Percentiles rank a stretch among this genome's conserved stretches.
Evolutionary conservation across 1,140 invertebrate species (phyloP).

Genomic region (Drosophila erecta): DNA sequence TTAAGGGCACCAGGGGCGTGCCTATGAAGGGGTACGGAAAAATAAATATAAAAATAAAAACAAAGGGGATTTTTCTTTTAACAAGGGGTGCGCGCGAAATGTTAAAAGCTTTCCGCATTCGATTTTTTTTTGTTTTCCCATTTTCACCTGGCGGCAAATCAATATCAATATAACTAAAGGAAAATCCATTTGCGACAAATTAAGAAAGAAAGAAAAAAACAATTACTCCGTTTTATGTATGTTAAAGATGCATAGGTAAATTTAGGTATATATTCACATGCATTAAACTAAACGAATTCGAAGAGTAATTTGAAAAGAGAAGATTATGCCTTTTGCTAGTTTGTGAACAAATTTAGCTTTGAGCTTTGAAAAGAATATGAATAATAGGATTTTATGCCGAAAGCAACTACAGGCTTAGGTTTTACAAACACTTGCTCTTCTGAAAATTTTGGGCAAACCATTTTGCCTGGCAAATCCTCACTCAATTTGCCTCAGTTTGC

Average conservation of each 20-base stretch:
- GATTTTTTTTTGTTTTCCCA: constrained; percentile 4
- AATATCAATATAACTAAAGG: constrained; percentile 1
- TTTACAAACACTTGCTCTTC: constrained; percentile 13
- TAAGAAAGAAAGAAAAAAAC: background rate
- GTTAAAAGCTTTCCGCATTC: constrained; percentile 71
- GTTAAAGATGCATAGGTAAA: background rate
- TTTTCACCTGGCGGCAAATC: constrained; percentile 11
- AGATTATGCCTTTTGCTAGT: no score
- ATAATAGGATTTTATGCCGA: constrained; percentile 13
- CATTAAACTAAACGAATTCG: background rate
- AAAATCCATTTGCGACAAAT: constrained; percentile 2
- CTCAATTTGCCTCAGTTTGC: constrained; percentile 17
- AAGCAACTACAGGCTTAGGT: background rate
- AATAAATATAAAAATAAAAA: background rate
- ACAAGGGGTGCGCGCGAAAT: constrained; percentile 24
- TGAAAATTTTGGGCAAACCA: background rate
- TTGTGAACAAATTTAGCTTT: no score
- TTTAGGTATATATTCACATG: background rate
- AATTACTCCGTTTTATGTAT: no score
- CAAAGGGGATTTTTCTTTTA: background rate
- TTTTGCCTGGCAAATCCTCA: constrained; percentile 4
- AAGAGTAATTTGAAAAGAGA: background rate
- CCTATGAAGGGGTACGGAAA: background rate
- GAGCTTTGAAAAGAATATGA: background rate
- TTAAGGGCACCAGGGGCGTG: background rate